These are phyloP conservation scores for Platypus cylindrus DNA, from an alignment of 2,888 invertebrate genomes.

Conservation along the genomic window DNA sequence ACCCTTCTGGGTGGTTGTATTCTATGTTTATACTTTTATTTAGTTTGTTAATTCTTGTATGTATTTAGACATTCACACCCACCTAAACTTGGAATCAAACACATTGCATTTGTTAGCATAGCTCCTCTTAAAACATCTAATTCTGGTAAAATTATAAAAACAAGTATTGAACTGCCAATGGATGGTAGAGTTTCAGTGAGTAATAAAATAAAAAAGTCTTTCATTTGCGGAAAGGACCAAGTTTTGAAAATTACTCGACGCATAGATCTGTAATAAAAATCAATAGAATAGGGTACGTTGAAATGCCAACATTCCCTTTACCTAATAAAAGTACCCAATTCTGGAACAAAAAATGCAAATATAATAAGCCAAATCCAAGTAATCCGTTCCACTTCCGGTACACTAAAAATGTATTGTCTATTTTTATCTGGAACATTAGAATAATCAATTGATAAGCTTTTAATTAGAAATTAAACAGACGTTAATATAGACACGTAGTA, in stretches of 20 bases:
- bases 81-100: conserved; percentile 63
- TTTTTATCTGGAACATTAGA: conserved; percentile 35
- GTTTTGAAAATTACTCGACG: conserved; percentile 66
- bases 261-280: conserved; percentile 36
- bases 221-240: conserved; percentile 42
- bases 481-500: neutral
- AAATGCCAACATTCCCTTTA: neutral
- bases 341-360: conserved; percentile 64
- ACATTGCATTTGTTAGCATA: conserved; percentile 74
- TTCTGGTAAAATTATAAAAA: conserved; percentile 64
- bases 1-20: too few relatives aligned
- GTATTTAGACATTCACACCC: too few relatives aligned
- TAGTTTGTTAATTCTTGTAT: too few relatives aligned
- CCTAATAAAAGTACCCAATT: conserved; percentile 50
- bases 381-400: conserved; percentile 51
- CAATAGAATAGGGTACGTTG: neutral
- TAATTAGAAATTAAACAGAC: neutral
- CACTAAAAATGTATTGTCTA: conserved; percentile 44
- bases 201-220: conserved; percentile 43
- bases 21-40: too few relatives aligned
- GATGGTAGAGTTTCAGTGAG: conserved; percentile 69
- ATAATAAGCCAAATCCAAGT: conserved; percentile 73
- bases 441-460: neutral
- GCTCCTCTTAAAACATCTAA: conserved; percentile 71
- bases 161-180: conserved; percentile 61